Conservation (phyloP, 2,113 vertebrate species). For the Oophaga pumilio region DNA sequence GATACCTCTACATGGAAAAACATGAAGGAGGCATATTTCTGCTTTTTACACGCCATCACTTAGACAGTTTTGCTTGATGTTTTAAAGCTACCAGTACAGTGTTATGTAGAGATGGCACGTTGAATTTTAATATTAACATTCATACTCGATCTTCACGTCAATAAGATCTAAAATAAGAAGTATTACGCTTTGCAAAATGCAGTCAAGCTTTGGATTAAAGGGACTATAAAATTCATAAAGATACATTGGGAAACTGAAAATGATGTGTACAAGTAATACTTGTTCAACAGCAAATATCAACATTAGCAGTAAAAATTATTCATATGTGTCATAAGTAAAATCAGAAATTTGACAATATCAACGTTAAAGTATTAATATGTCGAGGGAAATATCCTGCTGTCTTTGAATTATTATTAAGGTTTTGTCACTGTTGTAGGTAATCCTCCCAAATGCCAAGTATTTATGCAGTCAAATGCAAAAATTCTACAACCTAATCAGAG, state of each 20-base stretch:
- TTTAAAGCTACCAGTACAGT: neutral
- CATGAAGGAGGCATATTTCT: neutral
- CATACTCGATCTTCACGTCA: neutral
- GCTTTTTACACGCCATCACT: neutral
- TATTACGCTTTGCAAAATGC: slow-evolving; percentile 5
- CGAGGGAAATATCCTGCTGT: neutral
- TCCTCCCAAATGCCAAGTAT: neutral
- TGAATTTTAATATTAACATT: slow-evolving; percentile 16
- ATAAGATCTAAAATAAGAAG: slow-evolving; percentile 4
- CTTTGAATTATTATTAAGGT: neutral
- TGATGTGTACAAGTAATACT: neutral
- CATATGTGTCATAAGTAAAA: neutral
- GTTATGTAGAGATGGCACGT: neutral
- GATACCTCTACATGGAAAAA: neutral
- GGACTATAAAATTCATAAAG: neutral
- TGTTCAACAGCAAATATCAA: slow-evolving; percentile 1
- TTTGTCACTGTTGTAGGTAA: neutral
- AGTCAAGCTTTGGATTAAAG: slow-evolving; percentile 1
- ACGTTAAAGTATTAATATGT: neutral
- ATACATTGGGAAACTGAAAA: neutral
- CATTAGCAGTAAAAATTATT: neutral
- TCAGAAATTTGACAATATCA: neutral
- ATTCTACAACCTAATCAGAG: neutral
- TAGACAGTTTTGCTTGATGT: neutral
- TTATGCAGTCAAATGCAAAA: neutral